Base-by-base conservation (phyloP, 1,140 invertebrate species). In the Cotesia typhae region DNA sequence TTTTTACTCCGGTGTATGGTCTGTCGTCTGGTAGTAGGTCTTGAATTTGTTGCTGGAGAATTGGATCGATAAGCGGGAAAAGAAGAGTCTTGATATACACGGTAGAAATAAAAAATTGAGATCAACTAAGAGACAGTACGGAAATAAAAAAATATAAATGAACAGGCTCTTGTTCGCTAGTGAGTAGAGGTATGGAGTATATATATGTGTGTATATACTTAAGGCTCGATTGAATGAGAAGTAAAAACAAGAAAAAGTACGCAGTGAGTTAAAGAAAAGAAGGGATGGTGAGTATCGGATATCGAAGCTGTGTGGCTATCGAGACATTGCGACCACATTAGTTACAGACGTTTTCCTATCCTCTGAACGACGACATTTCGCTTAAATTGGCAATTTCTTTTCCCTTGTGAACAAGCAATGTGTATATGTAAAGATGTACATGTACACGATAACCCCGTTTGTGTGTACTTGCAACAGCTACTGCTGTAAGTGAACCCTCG, bases 301-400 rank as follows among this genome's bases (percentile, higher is more conserved):
- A 57, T 71, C 14, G 70, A 38, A 71, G 51, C 51, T 17, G 51
- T 17, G 14, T 10, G 69, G 64, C 51, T 59, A 71, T 71, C 61
- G 36, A 64, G 51, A 52, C 35, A 66, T 17, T 41, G 47, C 20
- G 7, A 66, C 66, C 10, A 75, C 70, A 70, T 76, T 74, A 76
- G 70, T 75, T 74, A 68, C 75, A 53, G 65, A 70, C 37, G 60
- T 72, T 65, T 53, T 67, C 38, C 55, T 52, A 37, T 59, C 67
- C 57, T 61, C 37, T 7, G 64, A 60, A 63, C 41, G 47, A 57
- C 59, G 67, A 17, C 53, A 60, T 66, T 74, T 51, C 68, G 64
- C 20, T 66, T 61, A 72, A 73, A 73, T 77, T 71, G 71, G 37
- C 52, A 70, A 76, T 76, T 75, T 67, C 61, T 37, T 59, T 59